These are phyloP conservation scores for Muschampia plurimacula DNA, from an alignment of 2,888 invertebrate genomes.

Conservation along the genomic window DNA sequence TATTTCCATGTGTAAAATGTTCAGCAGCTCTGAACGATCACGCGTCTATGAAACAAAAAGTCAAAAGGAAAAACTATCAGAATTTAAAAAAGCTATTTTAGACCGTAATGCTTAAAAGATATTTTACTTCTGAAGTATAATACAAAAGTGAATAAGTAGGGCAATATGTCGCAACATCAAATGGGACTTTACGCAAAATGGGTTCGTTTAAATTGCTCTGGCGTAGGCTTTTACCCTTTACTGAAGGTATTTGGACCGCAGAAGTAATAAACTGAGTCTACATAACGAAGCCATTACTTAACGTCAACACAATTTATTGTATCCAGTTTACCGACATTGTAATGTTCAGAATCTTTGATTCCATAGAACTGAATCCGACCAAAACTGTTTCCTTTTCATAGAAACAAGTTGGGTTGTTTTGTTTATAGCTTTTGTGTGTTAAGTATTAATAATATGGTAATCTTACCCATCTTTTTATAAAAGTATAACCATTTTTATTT, in stretches of 20 bases:
- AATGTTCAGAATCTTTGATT: background rate
- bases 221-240: slow-evolving; percentile 5
- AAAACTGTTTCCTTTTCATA: background rate
- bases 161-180: slow-evolving; percentile 18
- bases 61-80: background rate
- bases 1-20: too few relatives aligned
- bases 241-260: slow-evolving; percentile 17
- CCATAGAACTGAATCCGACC: background rate
- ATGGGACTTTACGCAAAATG: slow-evolving; percentile 14
- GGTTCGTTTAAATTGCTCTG: slow-evolving; percentile 25
- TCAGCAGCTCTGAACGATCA: too few relatives aligned
- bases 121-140: background rate
- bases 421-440: too few relatives aligned
- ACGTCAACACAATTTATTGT: slow-evolving; percentile 13
- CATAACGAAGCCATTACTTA: slow-evolving; percentile 22
- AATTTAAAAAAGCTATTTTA: background rate
- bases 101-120: background rate
- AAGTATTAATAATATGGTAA: background rate
- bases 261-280: slow-evolving; percentile 6
- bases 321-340: slow-evolving; percentile 15
- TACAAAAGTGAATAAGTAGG: slow-evolving; percentile 1
- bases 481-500: too few relatives aligned
- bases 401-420: background rate
- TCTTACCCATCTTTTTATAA: too few relatives aligned
- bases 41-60: background rate